Conservation (phyloP, 2,113 vertebrate species). For the Corythoichthys intestinalis region DNA sequence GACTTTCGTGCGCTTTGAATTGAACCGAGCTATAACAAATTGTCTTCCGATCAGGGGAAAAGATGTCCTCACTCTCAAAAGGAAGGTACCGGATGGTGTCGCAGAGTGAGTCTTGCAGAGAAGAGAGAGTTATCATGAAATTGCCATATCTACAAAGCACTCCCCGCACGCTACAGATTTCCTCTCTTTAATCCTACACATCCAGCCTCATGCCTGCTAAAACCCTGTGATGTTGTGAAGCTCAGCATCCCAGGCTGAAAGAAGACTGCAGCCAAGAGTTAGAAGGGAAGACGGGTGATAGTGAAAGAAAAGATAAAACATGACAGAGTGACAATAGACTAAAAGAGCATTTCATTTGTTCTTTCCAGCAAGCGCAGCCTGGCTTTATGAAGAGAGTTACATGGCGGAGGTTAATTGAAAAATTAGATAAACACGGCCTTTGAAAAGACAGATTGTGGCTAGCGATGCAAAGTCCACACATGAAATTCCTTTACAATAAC, state of each 20-base stretch:
- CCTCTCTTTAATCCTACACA: slow-evolving; percentile 72
- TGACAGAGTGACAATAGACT: slow-evolving; percentile 8
- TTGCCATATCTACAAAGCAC: slow-evolving; percentile 77
- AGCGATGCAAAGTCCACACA: slow-evolving; percentile 67
- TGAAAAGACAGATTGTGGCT: slow-evolving; percentile 79
- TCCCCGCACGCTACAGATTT: slow-evolving; percentile 62
- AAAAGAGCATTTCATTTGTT: slow-evolving; percentile 77
- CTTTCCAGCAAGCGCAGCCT: slow-evolving; percentile 78
- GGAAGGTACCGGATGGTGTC: too few relatives aligned
- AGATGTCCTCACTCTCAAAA: too few relatives aligned
- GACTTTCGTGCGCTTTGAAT: too few relatives aligned
- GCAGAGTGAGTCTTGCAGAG: slow-evolving; percentile 34
- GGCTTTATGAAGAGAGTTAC: slow-evolving; percentile 82
- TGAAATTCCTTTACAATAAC: slow-evolving; percentile 64
- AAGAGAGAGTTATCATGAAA: slow-evolving; percentile 69
- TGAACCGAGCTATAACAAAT: too few relatives aligned
- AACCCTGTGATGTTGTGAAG: slow-evolving; percentile 69
- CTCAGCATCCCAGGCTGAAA: slow-evolving; percentile 68
- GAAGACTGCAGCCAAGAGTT: slow-evolving; percentile 50
- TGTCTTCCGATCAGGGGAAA: too few relatives aligned
- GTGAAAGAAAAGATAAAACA: slow-evolving; percentile 42
- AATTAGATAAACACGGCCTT: slow-evolving; percentile 86
- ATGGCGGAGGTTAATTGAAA: slow-evolving; percentile 95
- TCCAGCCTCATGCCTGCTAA: slow-evolving; percentile 61
- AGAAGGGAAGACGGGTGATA: slow-evolving; percentile 32